Evolutionary conservation across 2,113 vertebrate species (phyloP).

Genomic region (Micronisus gabar): DNA sequence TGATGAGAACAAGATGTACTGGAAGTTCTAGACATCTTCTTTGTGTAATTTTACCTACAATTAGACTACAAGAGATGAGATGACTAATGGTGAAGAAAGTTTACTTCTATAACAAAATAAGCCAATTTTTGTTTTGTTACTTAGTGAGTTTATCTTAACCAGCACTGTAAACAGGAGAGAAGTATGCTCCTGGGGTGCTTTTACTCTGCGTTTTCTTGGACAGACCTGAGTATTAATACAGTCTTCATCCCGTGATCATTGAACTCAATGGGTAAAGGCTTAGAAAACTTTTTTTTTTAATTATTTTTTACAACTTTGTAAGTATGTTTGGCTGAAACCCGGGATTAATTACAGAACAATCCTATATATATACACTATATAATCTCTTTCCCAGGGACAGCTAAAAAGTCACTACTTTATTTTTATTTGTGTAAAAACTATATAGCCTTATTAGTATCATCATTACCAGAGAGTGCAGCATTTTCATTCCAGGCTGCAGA

Average conservation of each 20-base stretch:
- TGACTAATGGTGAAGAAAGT: not conserved
- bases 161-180: not conserved
- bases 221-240: not conserved
- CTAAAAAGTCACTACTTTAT: constrained; percentile 1
- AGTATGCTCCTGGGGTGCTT: not conserved
- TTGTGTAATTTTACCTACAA: not conserved
- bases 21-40: not conserved
- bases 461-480: not conserved
- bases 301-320: constrained; percentile 28
- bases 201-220: not conserved
- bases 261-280: not conserved
- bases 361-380: not conserved
- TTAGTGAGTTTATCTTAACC: not conserved
- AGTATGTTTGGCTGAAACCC: constrained; percentile 33
- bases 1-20: not conserved
- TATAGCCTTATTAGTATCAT: not conserved
- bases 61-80: not conserved
- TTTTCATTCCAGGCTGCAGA: not conserved
- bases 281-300: not conserved
- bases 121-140: not conserved
- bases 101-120: not conserved
- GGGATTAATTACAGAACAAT: not conserved
- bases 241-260: not conserved
- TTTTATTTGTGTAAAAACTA: constrained; percentile 33
- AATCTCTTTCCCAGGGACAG: constrained; percentile 20